Evolutionary conservation across 2,888 invertebrate genomes (phyloP), one percentile per base, ranked within the genome.

Genomic region (Unio delphinus): DNA sequence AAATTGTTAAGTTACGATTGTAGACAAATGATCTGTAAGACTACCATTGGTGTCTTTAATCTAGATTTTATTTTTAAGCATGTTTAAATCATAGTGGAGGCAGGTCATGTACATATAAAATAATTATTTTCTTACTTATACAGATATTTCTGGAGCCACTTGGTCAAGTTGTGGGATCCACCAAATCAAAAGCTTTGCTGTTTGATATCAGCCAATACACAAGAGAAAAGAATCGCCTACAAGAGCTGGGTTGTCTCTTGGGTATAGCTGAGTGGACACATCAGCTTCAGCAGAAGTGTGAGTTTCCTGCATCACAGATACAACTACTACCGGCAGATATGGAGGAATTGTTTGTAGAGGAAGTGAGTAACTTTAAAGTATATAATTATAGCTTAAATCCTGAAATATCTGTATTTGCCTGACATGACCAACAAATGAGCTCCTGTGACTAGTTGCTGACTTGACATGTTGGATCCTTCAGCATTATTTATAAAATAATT

Each of bases 101-200:
- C 56, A 23, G 55, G 54, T 55, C 54, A 23, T 64, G 26, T 55
- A 8, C 26, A 45, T 59, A 4, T 54, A 15, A 2, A 45, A 45
- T 15, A 45, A 45, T 45, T 45, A 55, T n/a, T 45, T 45, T 62
- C 8, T 66, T 28, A 58, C 28, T 61, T 3, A 69, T 70, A 11
- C 70, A 88, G 87, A 79, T 89, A 28, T 86, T 89, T 67, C 79
- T 89, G 60, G 86, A 86, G 55, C 87, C 88, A 0, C 75, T 89
- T 58, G 86, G 85, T 23, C 80, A 86, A 34, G 86, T 87, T n/a
- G 79, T 89, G 28, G 89, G 89, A 4, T 78, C 81, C 11, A 82
- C 83, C 55, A 85, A 84, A 67, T 87, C 87, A 18, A 88, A 89
- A 70, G 75, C 79, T 26, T 72, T 83, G 56, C 78, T 89, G 7